These are phyloP conservation scores for Pegoplata infirma DNA, from an alignment of 2,888 invertebrate genomes.

Conservation along the genomic window DNA sequence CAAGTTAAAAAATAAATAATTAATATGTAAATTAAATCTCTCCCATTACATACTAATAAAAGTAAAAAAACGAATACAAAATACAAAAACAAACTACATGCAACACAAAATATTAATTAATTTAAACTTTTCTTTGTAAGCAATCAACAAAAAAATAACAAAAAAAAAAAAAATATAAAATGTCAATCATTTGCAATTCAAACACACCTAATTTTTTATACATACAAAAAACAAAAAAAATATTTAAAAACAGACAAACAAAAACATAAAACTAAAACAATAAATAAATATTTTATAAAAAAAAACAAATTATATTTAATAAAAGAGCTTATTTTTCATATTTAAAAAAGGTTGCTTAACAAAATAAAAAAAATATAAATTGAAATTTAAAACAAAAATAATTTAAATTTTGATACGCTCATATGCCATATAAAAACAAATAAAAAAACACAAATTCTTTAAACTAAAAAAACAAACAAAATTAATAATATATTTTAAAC, in stretches of 20 bases:
- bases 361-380: slow-evolving; percentile 34
- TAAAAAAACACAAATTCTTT: slow-evolving; percentile 9
- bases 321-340: slow-evolving; percentile 61
- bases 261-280: slow-evolving; percentile 39
- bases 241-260: slow-evolving; percentile 16
- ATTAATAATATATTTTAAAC: slow-evolving; percentile 11
- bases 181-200: slow-evolving; percentile 60
- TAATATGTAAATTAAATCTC: slow-evolving; percentile 24
- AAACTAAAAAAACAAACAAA: background rate
- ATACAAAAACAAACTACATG: background rate
- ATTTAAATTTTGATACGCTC: slow-evolving; percentile 60
- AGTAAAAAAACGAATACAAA: background rate
- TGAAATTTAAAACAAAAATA: slow-evolving; percentile 2
- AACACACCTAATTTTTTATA: slow-evolving; percentile 52
- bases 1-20: slow-evolving; percentile 14
- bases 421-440: slow-evolving; percentile 57
- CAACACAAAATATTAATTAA: background rate
- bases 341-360: slow-evolving; percentile 16
- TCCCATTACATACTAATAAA: background rate
- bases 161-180: slow-evolving; percentile 33
- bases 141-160: slow-evolving; percentile 45
- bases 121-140: background rate
- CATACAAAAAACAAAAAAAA: slow-evolving; percentile 9
- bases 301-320: background rate
- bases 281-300: slow-evolving; percentile 36